Evolutionary conservation across 2,797 vertebrate genomes (phyloP), one percentile per base, ranked within the genome.

Genomic region (Limnodromus scolopaceus): DNA sequence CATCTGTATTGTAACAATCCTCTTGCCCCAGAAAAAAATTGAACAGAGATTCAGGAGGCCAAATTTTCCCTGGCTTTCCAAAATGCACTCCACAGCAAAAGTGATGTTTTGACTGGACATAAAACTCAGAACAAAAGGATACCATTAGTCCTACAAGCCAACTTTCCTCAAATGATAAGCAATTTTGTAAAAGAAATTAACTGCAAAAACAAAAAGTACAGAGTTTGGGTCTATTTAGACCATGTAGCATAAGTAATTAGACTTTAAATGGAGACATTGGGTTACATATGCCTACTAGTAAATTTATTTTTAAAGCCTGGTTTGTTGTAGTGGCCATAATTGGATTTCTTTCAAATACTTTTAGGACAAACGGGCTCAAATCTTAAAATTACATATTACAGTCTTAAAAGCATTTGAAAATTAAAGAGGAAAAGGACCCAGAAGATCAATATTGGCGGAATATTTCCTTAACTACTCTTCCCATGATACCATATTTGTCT

Each of bases 311-410:
- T 23, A 3, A 85, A 70, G 30, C 9, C 34, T 92, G 23, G 36
- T 80, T 69, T 93, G 68, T 43, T 66, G 13, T 48, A 38, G 25
- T 77, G 36, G 32, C 28, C 39, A 39, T 82, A 92, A 94, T 87
- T 82, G 48, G 36, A 87, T 92, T 96, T 89, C 28, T 82, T 93
- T 79, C 46, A 79, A 93, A 86, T 77, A 70, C 20, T 82, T 94
- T 53, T 19, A 86, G 39, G 65, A 92, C 25, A 79, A 60, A 82
- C 1, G 3, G 15, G 22, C 51, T 72, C 38, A 93, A 30, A 87
- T 82, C 74, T 92, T 91, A 87, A 89, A 95, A 94, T 87, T 78
- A 80, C 43, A 38, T 76, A 45, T 87, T 90, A 28, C 14, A 43
- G 16, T 70, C 36, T 93, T 89, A 74, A 51, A 88, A 87, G 38